phyloP scores from a whole-genome alignment of 2,797 vertebrate genomes.

The Sebastes hubbsi region DNA sequence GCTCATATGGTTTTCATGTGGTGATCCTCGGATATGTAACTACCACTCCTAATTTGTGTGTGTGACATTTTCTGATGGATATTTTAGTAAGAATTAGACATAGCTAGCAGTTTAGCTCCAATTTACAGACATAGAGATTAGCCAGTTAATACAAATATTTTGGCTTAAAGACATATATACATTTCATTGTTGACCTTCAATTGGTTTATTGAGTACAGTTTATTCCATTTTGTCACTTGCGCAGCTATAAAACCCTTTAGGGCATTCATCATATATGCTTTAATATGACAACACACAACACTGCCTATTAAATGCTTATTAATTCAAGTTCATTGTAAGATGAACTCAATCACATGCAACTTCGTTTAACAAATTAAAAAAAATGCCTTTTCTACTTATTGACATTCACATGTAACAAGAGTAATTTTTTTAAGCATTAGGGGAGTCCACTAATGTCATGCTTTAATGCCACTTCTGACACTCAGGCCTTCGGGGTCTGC shows the following conservation, averaged over 20 bases:
- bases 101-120: not conserved
- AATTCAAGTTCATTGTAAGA: not conserved
- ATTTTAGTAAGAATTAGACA: not conserved
- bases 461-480: slow-evolving; percentile 62
- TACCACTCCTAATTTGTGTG: not conserved
- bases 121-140: not conserved
- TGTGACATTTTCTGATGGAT: not conserved
- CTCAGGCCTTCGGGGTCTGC: slow-evolving; percentile 42
- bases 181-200: not conserved
- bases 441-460: slow-evolving; percentile 48
- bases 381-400: not conserved
- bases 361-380: not conserved
- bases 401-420: not conserved
- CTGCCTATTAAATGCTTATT: not conserved
- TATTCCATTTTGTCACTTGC: not conserved
- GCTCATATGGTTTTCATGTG: not conserved
- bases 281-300: not conserved
- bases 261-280: not conserved
- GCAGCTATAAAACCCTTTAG: not conserved
- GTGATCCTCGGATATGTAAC: not conserved
- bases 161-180: no score
- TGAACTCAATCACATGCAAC: not conserved
- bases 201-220: not conserved
- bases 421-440: slow-evolving; percentile 2
- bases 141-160: not conserved